Base-by-base conservation (phyloP, 2,888 invertebrate genomes). In the Chloroclystis v-ata region DNA sequence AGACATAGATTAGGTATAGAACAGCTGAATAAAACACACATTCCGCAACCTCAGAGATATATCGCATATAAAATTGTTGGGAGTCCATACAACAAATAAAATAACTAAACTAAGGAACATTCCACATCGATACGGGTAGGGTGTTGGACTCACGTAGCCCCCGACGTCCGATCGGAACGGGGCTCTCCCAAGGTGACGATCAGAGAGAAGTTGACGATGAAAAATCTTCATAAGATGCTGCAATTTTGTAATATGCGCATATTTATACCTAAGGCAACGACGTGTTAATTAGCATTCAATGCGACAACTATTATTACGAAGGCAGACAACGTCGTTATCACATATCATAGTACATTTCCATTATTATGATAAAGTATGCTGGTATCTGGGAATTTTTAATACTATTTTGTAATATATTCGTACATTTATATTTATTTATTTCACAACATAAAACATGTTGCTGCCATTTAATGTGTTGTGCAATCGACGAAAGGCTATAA, bases 161-260 rank as follows among this genome's bases (percentile, higher is more conserved):
- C 61, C 67, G 82, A 62, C 71, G 80, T 74, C 80, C 83, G 68
- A 70, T 67, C 69, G 77, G 70, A 74, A 76, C 79, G 78, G 82
- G 84, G 82, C 82, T 78, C 78, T 83, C 85, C 84, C 79, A 78
- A 69, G 77, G 65, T 69, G 75, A 89, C 69, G 83, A 87, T 90
- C 91, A 91, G 86, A 91, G 91, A 82, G 91, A 92, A 68, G 92
- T 91, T 81, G 91, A 91, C 82, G 91, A 91, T 76, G 91, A 91
- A 89, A 90, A 91, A 86, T 91, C 91, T 89, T 91, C 91, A 89
- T 89, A 91, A 83, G 91, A 91, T 88, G 91, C 91, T 91, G 91
- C 89, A 91, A 91, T 82, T 84, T 84, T 85, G 83, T 84, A 85
- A 85, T 74, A 85, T 83, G 84, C 82, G 74, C 82, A 85, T 82